Conservation (phyloP, 2,797 vertebrate species). For the Lepus oiostolus region DNA sequence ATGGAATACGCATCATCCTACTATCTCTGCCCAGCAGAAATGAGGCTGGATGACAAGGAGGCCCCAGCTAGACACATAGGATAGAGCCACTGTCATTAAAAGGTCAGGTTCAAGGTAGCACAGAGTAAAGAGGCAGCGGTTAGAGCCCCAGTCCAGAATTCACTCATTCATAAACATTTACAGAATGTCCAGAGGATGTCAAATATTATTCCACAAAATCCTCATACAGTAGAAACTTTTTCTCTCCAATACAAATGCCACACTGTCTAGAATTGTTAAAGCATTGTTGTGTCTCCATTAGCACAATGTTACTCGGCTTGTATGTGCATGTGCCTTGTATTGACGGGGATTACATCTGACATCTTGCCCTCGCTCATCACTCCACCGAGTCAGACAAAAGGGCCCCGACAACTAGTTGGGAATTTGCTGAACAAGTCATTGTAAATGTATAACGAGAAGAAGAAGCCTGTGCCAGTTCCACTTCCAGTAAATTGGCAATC, state of each 20-base stretch:
- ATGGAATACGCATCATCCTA: background rate
- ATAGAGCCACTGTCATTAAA: background rate
- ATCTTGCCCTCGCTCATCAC: background rate
- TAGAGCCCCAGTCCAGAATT: background rate
- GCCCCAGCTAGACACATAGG: background rate
- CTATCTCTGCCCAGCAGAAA: background rate
- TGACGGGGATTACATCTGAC: background rate
- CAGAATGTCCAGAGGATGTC: background rate
- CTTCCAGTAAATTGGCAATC: no score
- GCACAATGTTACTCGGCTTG: background rate
- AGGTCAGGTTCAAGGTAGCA: background rate
- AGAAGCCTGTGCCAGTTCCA: background rate
- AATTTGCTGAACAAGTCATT: background rate
- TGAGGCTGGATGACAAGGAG: background rate
- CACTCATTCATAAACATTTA: background rate
- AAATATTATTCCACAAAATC: background rate
- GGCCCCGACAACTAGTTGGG: background rate
- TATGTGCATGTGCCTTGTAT: background rate
- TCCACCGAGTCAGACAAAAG: background rate
- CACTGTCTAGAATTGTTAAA: background rate
- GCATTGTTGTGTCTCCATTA: background rate
- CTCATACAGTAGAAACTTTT: background rate
- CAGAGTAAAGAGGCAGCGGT: background rate
- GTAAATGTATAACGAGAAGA: background rate
- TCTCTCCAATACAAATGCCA: background rate